Evolutionary conservation across 1,140 invertebrate species (phyloP), one percentile per base, ranked within the genome.

Genomic region (silkworm (Bombyx mori)): DNA sequence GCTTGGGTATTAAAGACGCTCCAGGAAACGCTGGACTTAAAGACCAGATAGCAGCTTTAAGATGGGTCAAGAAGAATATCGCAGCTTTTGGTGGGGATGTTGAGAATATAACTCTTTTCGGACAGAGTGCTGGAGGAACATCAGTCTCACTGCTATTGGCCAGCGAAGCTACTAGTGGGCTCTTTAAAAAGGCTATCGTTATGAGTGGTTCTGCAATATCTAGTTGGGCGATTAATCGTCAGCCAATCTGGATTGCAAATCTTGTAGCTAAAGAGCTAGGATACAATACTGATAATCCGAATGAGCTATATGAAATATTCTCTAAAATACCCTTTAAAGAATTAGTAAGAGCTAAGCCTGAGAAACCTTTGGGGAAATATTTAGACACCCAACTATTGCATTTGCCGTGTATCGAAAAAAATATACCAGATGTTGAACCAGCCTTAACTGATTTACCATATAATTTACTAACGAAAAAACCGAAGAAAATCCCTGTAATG

Each of bases 181-280:
- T 88, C 5, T 86, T 86, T 56, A 67, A 80, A n/a, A 84, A 65
- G 71, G 77, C 63, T 2, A 92, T 93, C 51, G 65, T 90, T 42
- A 90, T 92, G 85, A 92, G 92, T 77, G 94, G 94, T 1, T 91
- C 91, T 3, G 90, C 92, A 1, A 74, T 92, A 12, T 89, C 90
- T 61, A 88, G 90, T 54, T 93, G 92, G 91, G 88, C 91, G 7
- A 73, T 82, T 42, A 79, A 84, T 43, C 75, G 74, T 54, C 71
- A 86, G 42, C 82, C 84, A 6, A 22, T 83, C 6, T 66, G 71
- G 66, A 58, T 78, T 10, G 81, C 86, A 0, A 79, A 75, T 60
- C 62, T 84, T 3, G 56, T 83, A 46, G 78, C 74, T 0, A 75
- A 80, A 74, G 57, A 60, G 7, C 54, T 82, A 53, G 80, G 79